phyloP scores from a whole-genome alignment of 2,797 vertebrate genomes.

The Diceros bicornis region DNA sequence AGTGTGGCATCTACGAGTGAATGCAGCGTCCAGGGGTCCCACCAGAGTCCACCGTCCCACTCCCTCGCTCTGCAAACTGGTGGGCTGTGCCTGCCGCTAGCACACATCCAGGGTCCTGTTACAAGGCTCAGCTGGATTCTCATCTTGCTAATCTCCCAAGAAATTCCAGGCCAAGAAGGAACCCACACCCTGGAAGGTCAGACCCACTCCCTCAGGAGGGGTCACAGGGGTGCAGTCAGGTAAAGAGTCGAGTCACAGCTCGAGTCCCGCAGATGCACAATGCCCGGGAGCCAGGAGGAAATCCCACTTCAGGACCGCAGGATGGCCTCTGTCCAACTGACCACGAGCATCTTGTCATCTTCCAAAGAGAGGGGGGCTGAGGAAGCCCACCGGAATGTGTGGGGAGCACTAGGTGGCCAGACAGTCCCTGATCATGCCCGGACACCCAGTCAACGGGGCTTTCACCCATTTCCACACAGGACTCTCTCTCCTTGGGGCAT shows the following conservation, averaged over 20 bases:
- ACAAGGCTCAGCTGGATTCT: neutral
- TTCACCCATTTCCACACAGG: neutral
- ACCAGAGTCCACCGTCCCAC: neutral
- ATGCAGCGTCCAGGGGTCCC: neutral
- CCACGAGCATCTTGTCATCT: neutral
- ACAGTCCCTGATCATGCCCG: accelerated
- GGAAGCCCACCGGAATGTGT: accelerated
- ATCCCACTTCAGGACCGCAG: neutral
- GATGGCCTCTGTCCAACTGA: neutral
- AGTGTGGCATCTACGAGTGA: neutral
- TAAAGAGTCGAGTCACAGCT: neutral
- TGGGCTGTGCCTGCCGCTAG: neutral
- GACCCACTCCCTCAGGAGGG: neutral
- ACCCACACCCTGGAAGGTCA: neutral
- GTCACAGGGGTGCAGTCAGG: neutral
- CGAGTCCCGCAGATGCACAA: neutral
- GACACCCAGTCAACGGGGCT: neutral
- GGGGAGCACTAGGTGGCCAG: neutral
- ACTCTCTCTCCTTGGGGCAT: neutral
- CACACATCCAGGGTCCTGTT: neutral
- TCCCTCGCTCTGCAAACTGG: neutral
- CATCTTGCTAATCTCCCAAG: neutral
- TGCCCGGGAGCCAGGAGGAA: neutral
- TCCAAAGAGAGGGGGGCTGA: neutral
- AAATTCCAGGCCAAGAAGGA: neutral